Conservation (phyloP, 2,888 invertebrate genomes). For the Ornithoptera priamus region DNA sequence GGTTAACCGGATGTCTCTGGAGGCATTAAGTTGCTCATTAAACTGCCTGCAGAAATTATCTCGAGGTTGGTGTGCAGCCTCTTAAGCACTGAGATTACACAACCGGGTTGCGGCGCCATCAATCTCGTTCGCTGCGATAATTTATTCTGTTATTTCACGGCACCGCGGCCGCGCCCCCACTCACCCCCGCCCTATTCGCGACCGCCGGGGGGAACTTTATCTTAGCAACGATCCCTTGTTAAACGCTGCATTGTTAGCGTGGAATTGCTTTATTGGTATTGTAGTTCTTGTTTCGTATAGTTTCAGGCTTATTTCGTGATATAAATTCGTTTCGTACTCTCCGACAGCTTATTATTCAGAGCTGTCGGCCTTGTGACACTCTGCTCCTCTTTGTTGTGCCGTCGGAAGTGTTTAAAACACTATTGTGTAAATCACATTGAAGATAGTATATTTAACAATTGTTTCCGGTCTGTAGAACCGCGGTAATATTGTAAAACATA, state of each 20-base stretch:
- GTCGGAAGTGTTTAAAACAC: neutral
- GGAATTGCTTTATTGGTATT: constrained; percentile 32
- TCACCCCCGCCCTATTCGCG: no score
- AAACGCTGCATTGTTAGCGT: constrained; percentile 24
- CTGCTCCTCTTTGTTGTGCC: constrained; percentile 12
- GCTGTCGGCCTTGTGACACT: neutral
- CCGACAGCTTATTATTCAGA: constrained; percentile 18
- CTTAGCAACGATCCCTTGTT: constrained; percentile 31
- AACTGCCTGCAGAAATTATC: constrained; percentile 32
- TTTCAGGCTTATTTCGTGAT: constrained; percentile 24
- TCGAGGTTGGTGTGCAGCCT: constrained; percentile 20
- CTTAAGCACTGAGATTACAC: constrained; percentile 12
- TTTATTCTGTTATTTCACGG: constrained; percentile 23
- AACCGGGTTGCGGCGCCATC: constrained; percentile 13
- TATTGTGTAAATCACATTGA: no score
- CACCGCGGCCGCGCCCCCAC: neutral
- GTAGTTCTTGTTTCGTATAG: constrained; percentile 25
- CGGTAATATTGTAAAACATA: no score
- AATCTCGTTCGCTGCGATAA: constrained; percentile 3
- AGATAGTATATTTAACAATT: no score
- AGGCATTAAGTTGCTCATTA: constrained; percentile 33
- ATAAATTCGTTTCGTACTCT: constrained; percentile 26
- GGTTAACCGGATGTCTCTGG: constrained; percentile 28
- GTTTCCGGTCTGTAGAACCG: no score
- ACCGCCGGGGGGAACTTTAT: neutral